A percentile compares a stretch with the other conserved stretches of the same genome.
These are phyloP conservation scores for Omphaloscelis lunosa DNA, from an alignment of 2,888 invertebrate genomes.

Conservation along the genomic window DNA sequence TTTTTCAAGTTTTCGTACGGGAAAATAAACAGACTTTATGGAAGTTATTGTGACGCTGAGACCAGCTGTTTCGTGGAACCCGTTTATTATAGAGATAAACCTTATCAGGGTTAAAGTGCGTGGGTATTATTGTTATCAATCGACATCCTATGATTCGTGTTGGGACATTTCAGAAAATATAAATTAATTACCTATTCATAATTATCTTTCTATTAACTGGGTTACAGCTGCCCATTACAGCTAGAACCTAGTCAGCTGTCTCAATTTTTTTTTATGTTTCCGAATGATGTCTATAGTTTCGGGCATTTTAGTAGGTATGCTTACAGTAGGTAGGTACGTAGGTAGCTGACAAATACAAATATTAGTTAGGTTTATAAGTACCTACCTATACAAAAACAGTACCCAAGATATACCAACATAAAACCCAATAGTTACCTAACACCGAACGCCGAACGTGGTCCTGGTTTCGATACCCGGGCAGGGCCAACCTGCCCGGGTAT, in stretches of 20 bases:
- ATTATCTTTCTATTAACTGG: constrained; percentile 12
- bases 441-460: no score
- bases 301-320: not conserved
- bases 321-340: not conserved
- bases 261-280: not conserved
- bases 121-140: constrained; percentile 58
- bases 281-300: not conserved
- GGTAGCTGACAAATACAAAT: not conserved
- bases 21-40: not conserved
- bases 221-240: constrained; percentile 5
- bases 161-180: constrained; percentile 34
- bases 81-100: constrained; percentile 42
- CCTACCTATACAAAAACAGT: no score
- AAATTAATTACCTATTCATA: not conserved
- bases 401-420: no score
- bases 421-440: no score
- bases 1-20: not conserved
- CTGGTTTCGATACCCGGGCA: no score
- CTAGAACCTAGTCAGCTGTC: not conserved
- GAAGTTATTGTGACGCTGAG: not conserved
- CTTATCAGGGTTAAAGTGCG: constrained; percentile 65
- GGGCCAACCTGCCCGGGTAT: no score
- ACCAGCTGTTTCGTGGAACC: constrained; percentile 47
- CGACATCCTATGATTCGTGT: constrained; percentile 38
- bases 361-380: no score